Percentiles rank a stretch among this genome's conserved stretches.
Evolutionary conservation across 2,797 vertebrate species (phyloP).

Genomic region (Sciurus carolinensis): DNA sequence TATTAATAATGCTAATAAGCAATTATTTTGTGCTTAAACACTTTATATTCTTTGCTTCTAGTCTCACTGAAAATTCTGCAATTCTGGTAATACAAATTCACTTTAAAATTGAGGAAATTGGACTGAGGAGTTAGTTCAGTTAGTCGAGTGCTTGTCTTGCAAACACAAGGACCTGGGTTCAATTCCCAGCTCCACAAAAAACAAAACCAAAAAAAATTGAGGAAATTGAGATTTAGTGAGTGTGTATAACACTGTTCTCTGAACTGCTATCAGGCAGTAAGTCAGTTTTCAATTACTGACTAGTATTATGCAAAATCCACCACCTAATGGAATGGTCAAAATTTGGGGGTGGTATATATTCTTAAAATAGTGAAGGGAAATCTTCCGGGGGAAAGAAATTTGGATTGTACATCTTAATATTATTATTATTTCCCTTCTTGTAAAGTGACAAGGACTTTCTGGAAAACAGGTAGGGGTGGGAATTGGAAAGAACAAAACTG

Average conservation of each 20-base stretch:
- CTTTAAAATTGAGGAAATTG: conserved; percentile 35
- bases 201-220: neutral
- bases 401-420: neutral
- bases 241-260: neutral
- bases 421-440: neutral
- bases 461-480: neutral
- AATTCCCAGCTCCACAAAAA: too few relatives aligned
- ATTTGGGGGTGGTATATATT: too few relatives aligned
- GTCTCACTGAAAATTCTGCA: neutral
- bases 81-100: neutral
- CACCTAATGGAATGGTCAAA: neutral
- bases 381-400: neutral
- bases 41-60: neutral
- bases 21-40: conserved; percentile 40
- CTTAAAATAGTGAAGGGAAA: neutral
- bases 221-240: conserved; percentile 23
- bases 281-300: conserved; percentile 8
- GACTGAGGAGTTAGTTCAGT: too few relatives aligned
- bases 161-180: too few relatives aligned
- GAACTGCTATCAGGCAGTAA: neutral
- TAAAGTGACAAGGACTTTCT: neutral
- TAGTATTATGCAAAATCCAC: neutral
- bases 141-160: too few relatives aligned
- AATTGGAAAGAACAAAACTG: neutral
- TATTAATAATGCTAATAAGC: conserved; percentile 15